Evolutionary conservation across 2,113 vertebrate genomes (phyloP).

Genomic region (Phodopus roborovskii): DNA sequence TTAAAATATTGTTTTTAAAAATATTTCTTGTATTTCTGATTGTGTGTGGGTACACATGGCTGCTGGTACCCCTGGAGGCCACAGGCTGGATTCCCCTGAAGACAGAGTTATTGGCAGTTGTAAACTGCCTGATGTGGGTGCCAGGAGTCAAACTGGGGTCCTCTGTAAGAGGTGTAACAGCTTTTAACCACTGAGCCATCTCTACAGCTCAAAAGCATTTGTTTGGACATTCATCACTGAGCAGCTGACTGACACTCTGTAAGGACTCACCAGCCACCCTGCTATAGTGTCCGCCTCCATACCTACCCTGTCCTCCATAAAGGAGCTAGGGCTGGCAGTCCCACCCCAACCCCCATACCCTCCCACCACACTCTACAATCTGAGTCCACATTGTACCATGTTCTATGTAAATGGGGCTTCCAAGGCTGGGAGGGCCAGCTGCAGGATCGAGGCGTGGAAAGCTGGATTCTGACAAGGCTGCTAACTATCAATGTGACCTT

Average conservation of each 20-base stretch:
- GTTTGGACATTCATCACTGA: not conserved
- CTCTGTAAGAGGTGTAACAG: not conserved
- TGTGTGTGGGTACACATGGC: not conserved
- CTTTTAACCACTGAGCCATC: not conserved
- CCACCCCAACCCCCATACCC: not conserved
- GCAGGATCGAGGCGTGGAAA: not conserved
- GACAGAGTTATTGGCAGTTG: not conserved
- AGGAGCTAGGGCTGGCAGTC: fast-evolving
- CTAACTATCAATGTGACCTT: not conserved
- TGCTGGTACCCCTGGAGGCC: not conserved
- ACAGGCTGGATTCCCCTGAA: not conserved
- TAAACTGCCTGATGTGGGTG: not conserved
- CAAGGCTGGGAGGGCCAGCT: fast-evolving
- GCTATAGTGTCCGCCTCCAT: not conserved
- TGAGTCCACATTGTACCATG: fast-evolving
- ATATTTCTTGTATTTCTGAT: not conserved
- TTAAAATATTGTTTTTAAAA: not conserved
- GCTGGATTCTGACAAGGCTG: not conserved
- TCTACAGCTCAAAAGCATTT: not conserved
- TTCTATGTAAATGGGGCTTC: not conserved
- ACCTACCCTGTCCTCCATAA: not conserved
- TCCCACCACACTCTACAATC: fast-evolving
- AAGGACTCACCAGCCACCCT: not conserved
- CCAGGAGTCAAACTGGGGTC: not conserved
- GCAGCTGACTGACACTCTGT: fast-evolving